Evolutionary conservation across 92 coral and sea anemone genomes (phyloP), one percentile per base, ranked within the genome.

Genomic region (Diadumene lineata): DNA sequence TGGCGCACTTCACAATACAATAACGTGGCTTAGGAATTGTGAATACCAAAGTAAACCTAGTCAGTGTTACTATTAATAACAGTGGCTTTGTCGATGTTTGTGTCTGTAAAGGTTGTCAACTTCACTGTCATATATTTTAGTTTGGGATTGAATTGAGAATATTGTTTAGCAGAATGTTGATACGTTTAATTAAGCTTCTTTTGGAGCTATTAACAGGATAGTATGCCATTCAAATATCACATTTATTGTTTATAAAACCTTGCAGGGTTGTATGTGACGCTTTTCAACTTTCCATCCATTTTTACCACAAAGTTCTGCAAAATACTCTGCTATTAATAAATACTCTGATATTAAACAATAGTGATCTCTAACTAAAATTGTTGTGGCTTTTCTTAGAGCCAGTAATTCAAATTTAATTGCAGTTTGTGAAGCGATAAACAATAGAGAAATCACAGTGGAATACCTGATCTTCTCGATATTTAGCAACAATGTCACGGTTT

Each of bases 1-100:
- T 53, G 77, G 77, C 77, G 77, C 77, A 72, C 77, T 72, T 72
- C 77, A 57, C 62, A 31, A 72, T 55, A 72, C 30, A 72, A 33
- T 31, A 56, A 72, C 62, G 53, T 70, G 62, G 50, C 57, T 68
- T 18, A 9, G 2, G 10, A 2, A 53, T 23, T 9, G 24, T 13
- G 58, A 21, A 53, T 21, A 16, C 6, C 10, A 53, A 15, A 4
- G 58, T 2, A 13, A 38, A 38, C 13, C 6, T 38, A 38, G 13
- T 6, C 13, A 38, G 13, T 4, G 13, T 38, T 38, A 13, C n/a
- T 38, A 38, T 38, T 4, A 4, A 13, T 38, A 6, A 38, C 48
- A 4, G 48, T 38, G 6, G 48, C 6, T 4, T 4, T 38, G 48
- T 38, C 48, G 13, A 38, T 38, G 48, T 38, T 38, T 6, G 7